Evolutionary conservation across 2,113 vertebrate species (phyloP), one percentile per base, ranked within the genome.

Genomic region (Pomatorhinus ruficollis): DNA sequence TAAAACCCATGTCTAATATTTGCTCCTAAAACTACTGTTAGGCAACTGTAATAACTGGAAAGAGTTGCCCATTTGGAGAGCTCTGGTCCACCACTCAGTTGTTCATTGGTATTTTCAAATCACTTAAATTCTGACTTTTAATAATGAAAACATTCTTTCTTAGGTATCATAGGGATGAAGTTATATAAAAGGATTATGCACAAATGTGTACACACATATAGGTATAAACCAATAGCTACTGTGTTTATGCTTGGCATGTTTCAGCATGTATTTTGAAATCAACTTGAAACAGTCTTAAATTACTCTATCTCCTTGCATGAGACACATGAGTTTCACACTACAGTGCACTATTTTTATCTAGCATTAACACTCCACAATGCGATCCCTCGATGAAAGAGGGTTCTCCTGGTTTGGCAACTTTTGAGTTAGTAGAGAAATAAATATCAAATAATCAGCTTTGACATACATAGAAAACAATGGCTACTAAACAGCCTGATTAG

Each of bases 321-420:
- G 82, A 82, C 25, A 81, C 75, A 56, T 13, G 57, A 94, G 37
- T 87, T 91, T 87, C 90, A 93, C 75, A 81, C 87, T 77, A 84
- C 39, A 61, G 47, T 23, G 35, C 56, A 78, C 81, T 78, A 82
- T 87, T 96, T 94, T 91, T 95, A 95, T 93, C 74, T 76, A 82
- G 57, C 66, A 94, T 83, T 94, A 95, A 82, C 78, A 93, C 53
- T 60, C 22, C n/a, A 31, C 5, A 4, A 84, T 44, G 28, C 3
- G 8, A 89, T 61, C 81, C 52, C 27, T 75, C 78, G 89, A 37
- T 0, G 1, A 54, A 84, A 82, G 35, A 89, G 16, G 16, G 28
- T 52, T 89, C 77, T 87, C 70, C 65, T 31, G 20, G 44, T 18
- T 5, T 91, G 47, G 83, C n/a, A 93, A 83, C 49, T 94, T 93